Percentiles rank a stretch among this genome's conserved stretches.
Evolutionary conservation across 1,140 invertebrate species (phyloP).

Genomic region (Ectropis grisescens): DNA sequence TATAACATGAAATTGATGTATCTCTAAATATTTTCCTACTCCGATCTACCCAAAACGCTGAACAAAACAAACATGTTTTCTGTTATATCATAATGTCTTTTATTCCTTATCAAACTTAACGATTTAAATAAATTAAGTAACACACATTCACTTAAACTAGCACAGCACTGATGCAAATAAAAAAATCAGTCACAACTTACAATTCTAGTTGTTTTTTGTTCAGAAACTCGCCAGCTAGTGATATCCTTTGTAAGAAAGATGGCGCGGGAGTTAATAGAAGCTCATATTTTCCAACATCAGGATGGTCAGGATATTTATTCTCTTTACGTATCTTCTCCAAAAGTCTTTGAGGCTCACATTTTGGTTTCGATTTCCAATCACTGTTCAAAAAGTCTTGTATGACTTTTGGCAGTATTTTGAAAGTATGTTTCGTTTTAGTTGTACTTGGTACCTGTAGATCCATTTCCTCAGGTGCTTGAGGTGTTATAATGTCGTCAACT

Average conservation of each 20-base stretch:
- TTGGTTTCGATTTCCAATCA: constrained; percentile 50
- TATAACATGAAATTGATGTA: no score
- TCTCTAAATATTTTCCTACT: no score
- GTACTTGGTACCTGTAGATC: constrained; percentile 31
- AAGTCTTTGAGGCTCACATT: constrained; percentile 74
- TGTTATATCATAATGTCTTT: no score
- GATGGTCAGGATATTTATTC: constrained; percentile 69
- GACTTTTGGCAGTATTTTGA: constrained; percentile 58
- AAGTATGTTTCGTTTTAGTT: constrained; percentile 39
- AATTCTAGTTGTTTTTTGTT: constrained; percentile 48
- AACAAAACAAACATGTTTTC: no score
- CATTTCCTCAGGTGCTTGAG: constrained; percentile 20
- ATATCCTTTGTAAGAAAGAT: constrained; percentile 79
- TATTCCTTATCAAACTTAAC: no score
- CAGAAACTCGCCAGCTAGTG: constrained; percentile 77
- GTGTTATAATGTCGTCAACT: constrained; percentile 49
- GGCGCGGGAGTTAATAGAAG: constrained; percentile 77
- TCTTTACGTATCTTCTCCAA: constrained; percentile 72
- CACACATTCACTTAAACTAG: no score
- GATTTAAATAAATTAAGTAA: no score
- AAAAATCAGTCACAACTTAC: constrained; percentile 12
- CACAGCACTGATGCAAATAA: no score
- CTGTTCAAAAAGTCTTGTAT: constrained; percentile 60
- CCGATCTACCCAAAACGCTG: no score
- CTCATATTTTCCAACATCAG: constrained; percentile 70